Evolutionary conservation across 2,888 invertebrate species (phyloP), one percentile per base, ranked within the genome.

Genomic region (Corbicula japonica): DNA sequence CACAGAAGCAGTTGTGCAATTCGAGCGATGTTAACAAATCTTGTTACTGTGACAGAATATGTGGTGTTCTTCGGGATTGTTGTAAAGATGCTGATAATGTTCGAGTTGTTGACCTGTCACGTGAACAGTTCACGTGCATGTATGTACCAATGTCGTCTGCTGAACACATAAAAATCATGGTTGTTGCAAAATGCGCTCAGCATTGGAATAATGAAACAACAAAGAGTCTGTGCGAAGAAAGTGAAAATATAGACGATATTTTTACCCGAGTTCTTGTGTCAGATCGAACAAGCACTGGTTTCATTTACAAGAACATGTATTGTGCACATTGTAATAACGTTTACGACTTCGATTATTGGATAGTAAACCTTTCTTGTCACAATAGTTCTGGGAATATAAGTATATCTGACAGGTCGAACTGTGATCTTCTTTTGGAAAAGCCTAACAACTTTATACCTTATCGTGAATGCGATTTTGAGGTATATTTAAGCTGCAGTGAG

Each of bases 241-340:
- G 32, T 2, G 15, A 21, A 38, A 41, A 32, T 21, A 38, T 15
- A 26, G 26, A 66, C 26, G 50, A 34, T 38, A 35, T 70, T 6
- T 30, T 70, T 10, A n/a, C 50, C 6, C 8, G 41, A n/a, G 48
- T 70, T 46, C 70, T 50, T 4, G 70, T 70, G 23, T 60, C 70
- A 6, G 50, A 70, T 12, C 60, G 23, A 41, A n/a, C 28, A 28
- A 2, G 61, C 58, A n/a, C n/a, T 6, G 50, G 52, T 4, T 23
- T 72, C 12, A 30, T 77, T 15, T 88, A 78, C 66, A 82, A 72
- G 32, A 88, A 88, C 58, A 61, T 80, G 61, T 82, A 85, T 66
- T 91, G 91, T 71, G 91, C 91, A 5, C 48, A 80, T 12, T 91
- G 91, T 66, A 76, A 89, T 61, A 23, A 28, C 6, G 23, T 63